Conservation (phyloP, 2,113 vertebrate genomes). For the Prunella himalayana region DNA sequence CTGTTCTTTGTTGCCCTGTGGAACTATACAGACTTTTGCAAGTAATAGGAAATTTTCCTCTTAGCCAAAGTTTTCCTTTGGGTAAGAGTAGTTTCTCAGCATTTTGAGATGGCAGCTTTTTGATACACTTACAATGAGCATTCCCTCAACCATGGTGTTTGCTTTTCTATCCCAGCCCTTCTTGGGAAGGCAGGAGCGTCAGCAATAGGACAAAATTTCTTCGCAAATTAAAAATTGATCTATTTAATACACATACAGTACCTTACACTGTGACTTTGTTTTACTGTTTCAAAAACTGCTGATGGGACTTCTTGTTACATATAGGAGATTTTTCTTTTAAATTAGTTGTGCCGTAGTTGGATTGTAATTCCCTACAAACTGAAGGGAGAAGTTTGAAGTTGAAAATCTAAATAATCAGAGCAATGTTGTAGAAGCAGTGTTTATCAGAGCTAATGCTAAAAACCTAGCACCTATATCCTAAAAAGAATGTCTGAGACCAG, state of each 20-base stretch:
- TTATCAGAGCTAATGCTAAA: background rate
- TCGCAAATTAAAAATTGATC: background rate
- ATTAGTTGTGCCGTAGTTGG: background rate
- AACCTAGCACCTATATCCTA: background rate
- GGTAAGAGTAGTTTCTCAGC: background rate
- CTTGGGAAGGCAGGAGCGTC: background rate
- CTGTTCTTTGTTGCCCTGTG: background rate
- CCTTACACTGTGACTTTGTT: background rate
- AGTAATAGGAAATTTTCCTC: background rate
- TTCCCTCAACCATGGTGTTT: background rate
- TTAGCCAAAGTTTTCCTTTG: background rate
- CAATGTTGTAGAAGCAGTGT: background rate
- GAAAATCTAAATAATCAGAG: background rate
- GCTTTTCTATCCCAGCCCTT: background rate
- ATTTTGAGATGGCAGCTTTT: background rate
- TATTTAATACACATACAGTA: background rate
- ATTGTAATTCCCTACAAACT: background rate
- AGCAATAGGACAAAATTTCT: background rate
- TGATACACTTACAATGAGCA: accelerated
- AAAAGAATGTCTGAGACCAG: background rate
- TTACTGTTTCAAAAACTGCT: background rate
- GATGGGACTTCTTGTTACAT: background rate
- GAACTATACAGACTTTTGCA: background rate
- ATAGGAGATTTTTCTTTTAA: background rate
- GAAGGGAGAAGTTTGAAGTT: background rate